phyloP scores from a whole-genome alignment of 2,113 vertebrate genomes.

The Chaetorhynchus papuensis region DNA sequence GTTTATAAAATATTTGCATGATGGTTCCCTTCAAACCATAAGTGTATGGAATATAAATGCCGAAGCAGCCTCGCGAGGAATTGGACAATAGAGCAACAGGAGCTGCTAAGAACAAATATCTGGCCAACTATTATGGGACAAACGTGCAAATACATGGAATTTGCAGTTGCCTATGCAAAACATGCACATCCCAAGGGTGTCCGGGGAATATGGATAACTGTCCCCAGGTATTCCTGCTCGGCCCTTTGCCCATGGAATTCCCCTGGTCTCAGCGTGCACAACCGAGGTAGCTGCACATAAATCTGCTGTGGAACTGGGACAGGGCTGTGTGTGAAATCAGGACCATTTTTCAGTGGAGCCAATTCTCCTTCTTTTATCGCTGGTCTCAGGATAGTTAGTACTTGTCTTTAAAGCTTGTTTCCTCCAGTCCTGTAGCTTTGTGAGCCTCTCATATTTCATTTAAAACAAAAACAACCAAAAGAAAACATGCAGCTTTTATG shows the following conservation, averaged over 20 bases:
- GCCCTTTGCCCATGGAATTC: background rate
- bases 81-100: background rate
- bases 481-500: background rate
- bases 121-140: background rate
- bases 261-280: background rate
- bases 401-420: constrained; percentile 42
- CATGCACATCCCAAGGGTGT: background rate
- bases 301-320: background rate
- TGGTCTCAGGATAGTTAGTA: constrained; percentile 41
- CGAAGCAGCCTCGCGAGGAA: background rate
- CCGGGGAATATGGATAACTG: background rate
- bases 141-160: background rate
- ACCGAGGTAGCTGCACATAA: background rate
- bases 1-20: background rate
- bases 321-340: background rate
- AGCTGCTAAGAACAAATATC: constrained; percentile 29
- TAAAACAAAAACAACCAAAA: constrained; percentile 27
- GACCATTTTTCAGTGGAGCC: constrained; percentile 5
- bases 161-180: background rate
- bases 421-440: background rate
- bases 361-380: constrained; percentile 12
- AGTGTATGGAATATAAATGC: background rate
- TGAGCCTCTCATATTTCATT: constrained; percentile 28
- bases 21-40: background rate
- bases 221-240: background rate